Percentiles rank a stretch among this genome's conserved stretches.
phyloP scores from a whole-genome alignment of 2,888 invertebrate genomes.

The Pristionchus mayeri region DNA sequence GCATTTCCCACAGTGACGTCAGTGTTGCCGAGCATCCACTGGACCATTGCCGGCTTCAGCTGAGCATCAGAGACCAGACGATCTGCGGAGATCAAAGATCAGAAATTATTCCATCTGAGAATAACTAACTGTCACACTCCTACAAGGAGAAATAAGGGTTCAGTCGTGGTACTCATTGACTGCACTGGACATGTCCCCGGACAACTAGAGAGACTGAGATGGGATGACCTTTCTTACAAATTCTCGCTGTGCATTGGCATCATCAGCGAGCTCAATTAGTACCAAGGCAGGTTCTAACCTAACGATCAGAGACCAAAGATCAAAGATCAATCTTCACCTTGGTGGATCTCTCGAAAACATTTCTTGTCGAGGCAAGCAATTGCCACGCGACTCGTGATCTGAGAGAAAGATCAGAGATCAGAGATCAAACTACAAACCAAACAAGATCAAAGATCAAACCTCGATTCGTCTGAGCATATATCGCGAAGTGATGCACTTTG shows the following conservation, averaged over 20 bases:
- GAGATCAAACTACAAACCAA: background rate
- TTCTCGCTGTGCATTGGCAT: too few species aligned
- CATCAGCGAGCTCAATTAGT: too few species aligned
- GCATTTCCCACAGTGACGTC: background rate
- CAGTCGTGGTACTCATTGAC: too few species aligned
- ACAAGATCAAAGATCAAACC: too few species aligned
- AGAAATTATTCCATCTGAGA: too few species aligned
- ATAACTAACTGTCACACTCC: too few species aligned
- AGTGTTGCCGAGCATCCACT: conserved; percentile 35
- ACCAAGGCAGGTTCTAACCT: too few species aligned
- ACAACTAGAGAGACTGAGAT: too few species aligned
- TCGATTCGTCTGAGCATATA: background rate
- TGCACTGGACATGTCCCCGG: too few species aligned
- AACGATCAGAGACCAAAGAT: conserved; percentile 32
- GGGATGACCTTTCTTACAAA: too few species aligned
- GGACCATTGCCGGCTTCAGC: background rate
- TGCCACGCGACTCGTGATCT: background rate
- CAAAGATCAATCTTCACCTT: background rate
- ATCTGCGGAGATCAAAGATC: background rate
- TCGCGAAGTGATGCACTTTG: background rate
- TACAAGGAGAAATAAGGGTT: too few species aligned
- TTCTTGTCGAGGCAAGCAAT: background rate
- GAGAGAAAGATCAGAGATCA: background rate
- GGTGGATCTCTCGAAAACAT: background rate
- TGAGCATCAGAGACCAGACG: background rate